Conservation (phyloP, 2,113 vertebrate genomes). For the Grammomys dolichurus region DNA sequence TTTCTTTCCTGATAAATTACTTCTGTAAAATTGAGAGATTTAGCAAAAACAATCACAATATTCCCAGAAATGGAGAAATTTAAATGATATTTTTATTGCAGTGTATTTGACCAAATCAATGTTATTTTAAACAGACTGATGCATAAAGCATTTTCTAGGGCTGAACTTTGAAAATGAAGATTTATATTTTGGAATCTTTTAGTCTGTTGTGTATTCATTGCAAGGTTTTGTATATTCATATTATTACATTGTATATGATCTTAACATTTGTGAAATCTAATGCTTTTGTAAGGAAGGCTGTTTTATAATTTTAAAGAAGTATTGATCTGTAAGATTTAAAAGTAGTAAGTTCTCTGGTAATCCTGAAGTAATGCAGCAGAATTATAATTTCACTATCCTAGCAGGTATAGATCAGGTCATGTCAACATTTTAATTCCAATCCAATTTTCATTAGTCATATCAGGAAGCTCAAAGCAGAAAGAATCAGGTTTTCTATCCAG, state of each 20-base stretch:
- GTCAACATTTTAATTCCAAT: conserved; percentile 83
- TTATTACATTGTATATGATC: conserved; percentile 76
- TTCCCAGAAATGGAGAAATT: conserved; percentile 48
- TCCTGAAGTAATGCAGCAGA: conserved; percentile 82
- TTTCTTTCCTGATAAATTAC: conserved; percentile 76
- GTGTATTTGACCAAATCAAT: conserved; percentile 45
- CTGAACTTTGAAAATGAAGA: conserved; percentile 51
- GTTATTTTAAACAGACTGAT: conserved; percentile 39
- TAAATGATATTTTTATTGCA: conserved; percentile 76
- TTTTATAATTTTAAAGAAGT: conserved; percentile 79
- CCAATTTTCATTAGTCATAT: conserved; percentile 75
- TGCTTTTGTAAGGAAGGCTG: conserved; percentile 74
- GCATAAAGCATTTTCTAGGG: conserved; percentile 40
- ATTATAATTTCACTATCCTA: conserved; percentile 81
- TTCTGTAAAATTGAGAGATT: conserved; percentile 73
- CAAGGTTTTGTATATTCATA: conserved; percentile 75
- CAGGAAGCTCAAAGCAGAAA: conserved; percentile 61
- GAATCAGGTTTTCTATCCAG: conserved; percentile 59
- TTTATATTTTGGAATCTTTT: conserved; percentile 73
- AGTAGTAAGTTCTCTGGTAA: conserved; percentile 78
- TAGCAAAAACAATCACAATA: conserved; percentile 65
- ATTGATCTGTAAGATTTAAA: conserved; percentile 85
- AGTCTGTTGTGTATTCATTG: conserved; percentile 25
- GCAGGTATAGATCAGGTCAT: conserved; percentile 77
- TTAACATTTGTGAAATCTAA: conserved; percentile 61